Evolutionary conservation across 2,888 invertebrate species (phyloP), one percentile per base, ranked within the genome.

Genomic region (Laothoe populi): DNA sequence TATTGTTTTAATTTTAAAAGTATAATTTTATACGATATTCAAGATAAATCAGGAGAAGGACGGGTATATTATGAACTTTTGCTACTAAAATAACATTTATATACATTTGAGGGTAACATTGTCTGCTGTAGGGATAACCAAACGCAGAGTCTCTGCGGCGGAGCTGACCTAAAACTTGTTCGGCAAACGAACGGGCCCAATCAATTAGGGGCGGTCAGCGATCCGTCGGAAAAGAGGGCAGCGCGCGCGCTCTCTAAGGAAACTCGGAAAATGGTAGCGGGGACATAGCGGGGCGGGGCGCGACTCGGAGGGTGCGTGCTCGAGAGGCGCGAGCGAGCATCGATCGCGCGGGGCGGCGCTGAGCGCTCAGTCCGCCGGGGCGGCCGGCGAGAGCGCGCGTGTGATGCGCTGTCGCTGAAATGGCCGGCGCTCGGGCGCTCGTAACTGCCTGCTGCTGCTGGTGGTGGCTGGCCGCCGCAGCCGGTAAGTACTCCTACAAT

Each of bases 351-450:
- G 75, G 74, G 72, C 79, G 80, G 76, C 78, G 77, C 74, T 82
- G 87, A 91, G 76, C 78, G 77, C 74, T 82, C 88, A 91, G 91
- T 92, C 90, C 86, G 92, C 90, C 92, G 92, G 92, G 90, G 90
- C 92, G 91, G 92, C 92, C 92, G 92, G 92, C 90, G 83, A 87
- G 88, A 88, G 88, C 92, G 92, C 92, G 84, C 90, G 90, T 90
- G 79, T 88, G 86, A 93, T 93, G 93, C 92, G 93, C 88, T 87
- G 86, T 81, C 91, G 87, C 88, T 93, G 82, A 90, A 61, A 93
- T 93, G 93, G 90, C 93, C 93, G 92, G 91, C 93, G 90, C 90
- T 90, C 92, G 92, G 92, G 88, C 93, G 92, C 93, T 93, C 88
- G 88, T 89, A 83, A 87, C 89, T 92, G 91, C 86, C 87, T 90